Conservation (phyloP, 2,888 invertebrate genomes). For the Steromphala cineraria region DNA sequence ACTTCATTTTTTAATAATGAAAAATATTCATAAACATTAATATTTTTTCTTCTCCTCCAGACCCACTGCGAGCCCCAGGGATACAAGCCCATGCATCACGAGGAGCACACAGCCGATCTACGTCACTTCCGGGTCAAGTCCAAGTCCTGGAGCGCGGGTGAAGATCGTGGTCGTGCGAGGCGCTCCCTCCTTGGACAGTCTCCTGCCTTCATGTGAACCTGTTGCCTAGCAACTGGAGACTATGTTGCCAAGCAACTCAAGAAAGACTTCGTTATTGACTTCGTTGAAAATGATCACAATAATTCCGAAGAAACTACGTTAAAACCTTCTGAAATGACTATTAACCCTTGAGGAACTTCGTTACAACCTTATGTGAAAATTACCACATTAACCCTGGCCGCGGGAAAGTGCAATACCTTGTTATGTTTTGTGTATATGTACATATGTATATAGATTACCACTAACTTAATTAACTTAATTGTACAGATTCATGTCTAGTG, state of each 20-base stretch:
- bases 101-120: slow-evolving; percentile 83
- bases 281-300: too few species aligned
- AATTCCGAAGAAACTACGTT: too few species aligned
- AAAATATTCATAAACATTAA: too few species aligned
- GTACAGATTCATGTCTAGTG: neutral
- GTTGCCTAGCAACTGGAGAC: too few species aligned
- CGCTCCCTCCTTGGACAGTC: neutral
- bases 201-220: slow-evolving; percentile 1
- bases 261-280: neutral
- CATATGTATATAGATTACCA: neutral
- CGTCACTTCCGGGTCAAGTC: slow-evolving; percentile 84
- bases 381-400: neutral
- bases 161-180: slow-evolving; percentile 9
- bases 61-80: slow-evolving; percentile 83
- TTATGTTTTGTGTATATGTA: slow-evolving; percentile 1
- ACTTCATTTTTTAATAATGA: too few species aligned
- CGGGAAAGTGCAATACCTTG: neutral
- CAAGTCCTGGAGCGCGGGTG: slow-evolving; percentile 78
- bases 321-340: too few species aligned
- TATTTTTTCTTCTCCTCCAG: too few species aligned
- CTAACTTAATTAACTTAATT: neutral
- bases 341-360: too few species aligned
- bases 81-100: slow-evolving; percentile 90
- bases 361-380: neutral
- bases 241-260: too few species aligned